Percentiles rank a stretch among this genome's conserved stretches.
phyloP scores from a whole-genome alignment of 2,888 invertebrate genomes.

The Zhengitettix transpicula region DNA sequence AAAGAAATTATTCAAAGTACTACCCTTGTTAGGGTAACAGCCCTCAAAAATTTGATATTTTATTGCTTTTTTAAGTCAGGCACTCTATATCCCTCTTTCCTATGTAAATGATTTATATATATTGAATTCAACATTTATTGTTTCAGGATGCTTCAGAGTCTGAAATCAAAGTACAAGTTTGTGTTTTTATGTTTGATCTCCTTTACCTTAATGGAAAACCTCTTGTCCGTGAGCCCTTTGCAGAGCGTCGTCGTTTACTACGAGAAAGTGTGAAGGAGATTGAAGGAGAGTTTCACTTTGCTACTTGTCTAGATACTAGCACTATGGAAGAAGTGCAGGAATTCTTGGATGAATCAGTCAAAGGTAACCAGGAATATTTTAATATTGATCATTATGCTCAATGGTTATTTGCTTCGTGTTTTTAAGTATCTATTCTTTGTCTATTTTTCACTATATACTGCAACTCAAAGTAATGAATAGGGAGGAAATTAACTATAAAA shows the following conservation, averaged over 20 bases:
- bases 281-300: conserved; percentile 77
- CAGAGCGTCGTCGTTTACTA: conserved; percentile 54
- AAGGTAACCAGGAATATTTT: conserved; percentile 35
- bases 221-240: conserved; percentile 62
- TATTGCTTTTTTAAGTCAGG: too few relatives aligned
- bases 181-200: conserved; percentile 92
- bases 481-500: too few relatives aligned
- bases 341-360: conserved; percentile 86
- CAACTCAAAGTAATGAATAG: too few relatives aligned
- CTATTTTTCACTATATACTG: too few relatives aligned
- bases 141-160: conserved; percentile 51
- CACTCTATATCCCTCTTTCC: too few relatives aligned
- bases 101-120: too few relatives aligned
- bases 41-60: too few relatives aligned
- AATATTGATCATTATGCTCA: background rate
- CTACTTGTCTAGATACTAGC: conserved; percentile 62
- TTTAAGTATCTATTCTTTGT: too few relatives aligned
- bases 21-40: too few relatives aligned
- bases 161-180: conserved; percentile 76
- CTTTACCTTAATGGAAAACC: conserved; percentile 78
- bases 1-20: too few relatives aligned
- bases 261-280: conserved; percentile 49
- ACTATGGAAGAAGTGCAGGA: conserved; percentile 83
- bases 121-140: conserved; percentile 1
- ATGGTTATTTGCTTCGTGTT: too few relatives aligned